Evolutionary conservation across 2,888 invertebrate genomes (phyloP).

Genomic region (Acanthosepion lycidas): DNA sequence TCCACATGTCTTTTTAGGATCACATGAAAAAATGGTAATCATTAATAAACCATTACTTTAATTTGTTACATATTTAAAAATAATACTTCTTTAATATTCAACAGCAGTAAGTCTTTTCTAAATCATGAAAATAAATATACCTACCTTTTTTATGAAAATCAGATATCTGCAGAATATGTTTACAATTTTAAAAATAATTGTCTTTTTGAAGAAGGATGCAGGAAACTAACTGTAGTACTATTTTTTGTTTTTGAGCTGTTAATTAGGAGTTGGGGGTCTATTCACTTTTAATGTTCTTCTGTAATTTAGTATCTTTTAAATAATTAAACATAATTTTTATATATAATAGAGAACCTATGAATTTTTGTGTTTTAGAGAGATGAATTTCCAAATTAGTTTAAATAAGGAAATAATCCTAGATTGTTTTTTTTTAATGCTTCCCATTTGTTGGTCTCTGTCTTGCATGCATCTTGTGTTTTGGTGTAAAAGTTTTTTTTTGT

Average conservation of each 20-base stretch:
- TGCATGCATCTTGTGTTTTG: background rate
- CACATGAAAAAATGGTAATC: background rate
- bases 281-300: too few species aligned
- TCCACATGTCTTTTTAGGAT: background rate
- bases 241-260: too few species aligned
- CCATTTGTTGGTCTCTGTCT: background rate
- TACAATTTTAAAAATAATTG: background rate
- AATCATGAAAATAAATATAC: background rate
- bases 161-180: background rate
- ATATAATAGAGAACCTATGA: background rate
- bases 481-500: background rate
- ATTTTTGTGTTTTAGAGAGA: constrained; percentile 8
- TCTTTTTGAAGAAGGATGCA: background rate
- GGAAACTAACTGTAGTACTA: background rate
- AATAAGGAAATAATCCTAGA: background rate
- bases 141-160: background rate
- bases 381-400: background rate
- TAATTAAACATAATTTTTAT: too few species aligned
- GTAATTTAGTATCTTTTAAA: too few species aligned
- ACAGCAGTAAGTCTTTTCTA: background rate
- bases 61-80: background rate
- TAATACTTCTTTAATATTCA: background rate
- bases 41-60: background rate
- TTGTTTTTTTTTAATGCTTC: background rate
- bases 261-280: too few species aligned